Evolutionary conservation across 2,113 vertebrate species (phyloP), one percentile per base, ranked within the genome.

Genomic region (Poicephalus meyeri): DNA sequence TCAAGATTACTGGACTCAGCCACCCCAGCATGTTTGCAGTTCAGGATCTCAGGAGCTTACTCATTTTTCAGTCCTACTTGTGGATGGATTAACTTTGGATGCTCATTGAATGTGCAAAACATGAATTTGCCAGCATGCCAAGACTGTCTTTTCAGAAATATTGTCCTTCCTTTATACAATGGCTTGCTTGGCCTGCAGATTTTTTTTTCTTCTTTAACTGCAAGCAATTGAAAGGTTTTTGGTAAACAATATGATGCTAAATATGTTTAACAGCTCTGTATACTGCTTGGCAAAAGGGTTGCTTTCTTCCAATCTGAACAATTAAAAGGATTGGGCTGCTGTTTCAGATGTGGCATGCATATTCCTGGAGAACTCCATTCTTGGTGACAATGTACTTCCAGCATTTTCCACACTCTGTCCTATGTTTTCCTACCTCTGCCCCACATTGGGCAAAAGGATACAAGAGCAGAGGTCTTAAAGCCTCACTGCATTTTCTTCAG

Each of bases 321-420:
- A 65, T 14, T 39, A 37, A 58, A 61, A 71, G 13, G 13, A 33
- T 10, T 16, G 33, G 13, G 47, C 37, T 53, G 58, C 29, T 44
- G 6, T 41, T 73, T 64, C 76, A 35, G n/a, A 9, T 17, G 11
- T 6, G 11, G 47, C 5, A 9, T 6, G 16, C 7, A 5, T 12
- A 13, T 5, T 16, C 8, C 4, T n/a, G 33, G 33, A 28, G 37
- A 79, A 13, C 12, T 41, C 8, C 44, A 12, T 25, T 47, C 49
- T 17, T 50, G 6, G 35, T 55, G 58, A 42, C 3, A 15, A 31
- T 5, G 31, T 3, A 1, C 7, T 28, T 73, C 35, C 31, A 28
- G 6, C 9, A 2, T 28, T 31, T 69, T 63, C 79, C 37, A 52
- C 0, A 1, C 21, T 13, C 2, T 28, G 10, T 9, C 50, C 33